Percentiles rank a stretch among this genome's conserved stretches.
These are phyloP conservation scores for Neoitamus cyanurus DNA, from an alignment of 2,888 invertebrate species.

Conservation along the genomic window DNA sequence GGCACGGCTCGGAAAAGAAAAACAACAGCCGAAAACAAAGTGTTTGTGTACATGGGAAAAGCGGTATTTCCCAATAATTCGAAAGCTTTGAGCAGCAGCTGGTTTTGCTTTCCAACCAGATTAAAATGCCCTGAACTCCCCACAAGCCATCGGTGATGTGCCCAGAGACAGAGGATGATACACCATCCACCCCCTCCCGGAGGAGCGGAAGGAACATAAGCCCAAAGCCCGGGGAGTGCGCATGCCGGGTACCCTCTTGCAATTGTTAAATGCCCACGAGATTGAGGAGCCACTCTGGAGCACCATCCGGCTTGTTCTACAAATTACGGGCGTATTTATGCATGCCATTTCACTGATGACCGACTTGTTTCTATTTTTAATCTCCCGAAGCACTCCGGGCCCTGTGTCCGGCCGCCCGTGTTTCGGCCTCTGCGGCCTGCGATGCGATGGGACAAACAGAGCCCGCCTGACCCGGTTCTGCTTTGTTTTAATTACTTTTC, in stretches of 20 bases:
- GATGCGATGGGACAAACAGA: background rate
- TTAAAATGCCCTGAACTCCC: conserved; percentile 65
- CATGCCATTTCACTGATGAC: conserved; percentile 19
- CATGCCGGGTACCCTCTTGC: background rate
- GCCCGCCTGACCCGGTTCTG: background rate
- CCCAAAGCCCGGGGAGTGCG: background rate
- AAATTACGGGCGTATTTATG: conserved; percentile 35
- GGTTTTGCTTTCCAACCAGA: conserved; percentile 65
- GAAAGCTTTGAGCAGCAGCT: conserved; percentile 61
- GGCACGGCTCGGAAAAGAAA: conserved; percentile 15
- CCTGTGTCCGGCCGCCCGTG: background rate
- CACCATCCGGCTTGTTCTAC: conserved; percentile 10
- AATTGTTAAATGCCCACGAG: conserved; percentile 23
- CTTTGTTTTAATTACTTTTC: background rate
- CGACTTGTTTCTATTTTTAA: conserved; percentile 19
- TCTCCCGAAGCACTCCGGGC: background rate
- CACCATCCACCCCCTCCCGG: background rate
- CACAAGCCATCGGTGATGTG: conserved; percentile 60
- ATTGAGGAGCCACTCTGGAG: background rate
- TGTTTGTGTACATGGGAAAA: conserved; percentile 51
- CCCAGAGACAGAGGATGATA: background rate
- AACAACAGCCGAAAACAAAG: conserved; percentile 48
- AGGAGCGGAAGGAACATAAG: background rate
- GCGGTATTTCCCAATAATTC: conserved; percentile 51
- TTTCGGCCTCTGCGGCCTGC: background rate